Conservation (phyloP, 2,113 vertebrate genomes). For the Gracilinanus agilis region DNA sequence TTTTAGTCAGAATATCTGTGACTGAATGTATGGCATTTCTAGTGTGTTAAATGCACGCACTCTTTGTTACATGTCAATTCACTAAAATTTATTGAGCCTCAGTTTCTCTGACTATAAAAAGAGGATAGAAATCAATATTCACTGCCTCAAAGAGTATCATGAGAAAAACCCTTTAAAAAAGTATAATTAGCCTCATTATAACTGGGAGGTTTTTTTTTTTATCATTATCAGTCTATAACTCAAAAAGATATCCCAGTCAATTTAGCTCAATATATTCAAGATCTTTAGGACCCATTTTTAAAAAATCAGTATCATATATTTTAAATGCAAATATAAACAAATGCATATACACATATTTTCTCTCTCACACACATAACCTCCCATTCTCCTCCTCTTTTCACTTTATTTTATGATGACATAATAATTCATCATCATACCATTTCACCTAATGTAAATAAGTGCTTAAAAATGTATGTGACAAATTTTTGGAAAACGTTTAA, state of each 20-base stretch:
- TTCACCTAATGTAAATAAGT: not conserved
- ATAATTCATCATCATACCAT: not conserved
- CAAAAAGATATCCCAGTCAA: not conserved
- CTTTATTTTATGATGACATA: not conserved
- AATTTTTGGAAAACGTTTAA: not conserved
- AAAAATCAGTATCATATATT: not conserved
- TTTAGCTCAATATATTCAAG: not conserved
- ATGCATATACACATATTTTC: too few relatives aligned
- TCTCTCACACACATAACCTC: not conserved
- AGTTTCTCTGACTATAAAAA: not conserved
- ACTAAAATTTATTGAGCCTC: not conserved
- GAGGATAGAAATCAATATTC: not conserved
- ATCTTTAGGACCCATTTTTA: not conserved
- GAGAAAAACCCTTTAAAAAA: not conserved
- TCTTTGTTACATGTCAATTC: not conserved
- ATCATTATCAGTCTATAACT: not conserved
- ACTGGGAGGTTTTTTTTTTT: not conserved
- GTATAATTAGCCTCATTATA: not conserved
- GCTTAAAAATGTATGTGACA: not conserved
- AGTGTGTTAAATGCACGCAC: not conserved
- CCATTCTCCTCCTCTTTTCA: not conserved
- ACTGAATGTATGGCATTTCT: not conserved
- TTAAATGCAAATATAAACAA: not conserved
- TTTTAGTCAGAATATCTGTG: not conserved
- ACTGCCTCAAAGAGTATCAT: not conserved